A percentile compares a stretch with the other conserved stretches of the same genome.
These are phyloP conservation scores for Campoletis raptor DNA, from an alignment of 2,888 invertebrate genomes.

Conservation along the genomic window DNA sequence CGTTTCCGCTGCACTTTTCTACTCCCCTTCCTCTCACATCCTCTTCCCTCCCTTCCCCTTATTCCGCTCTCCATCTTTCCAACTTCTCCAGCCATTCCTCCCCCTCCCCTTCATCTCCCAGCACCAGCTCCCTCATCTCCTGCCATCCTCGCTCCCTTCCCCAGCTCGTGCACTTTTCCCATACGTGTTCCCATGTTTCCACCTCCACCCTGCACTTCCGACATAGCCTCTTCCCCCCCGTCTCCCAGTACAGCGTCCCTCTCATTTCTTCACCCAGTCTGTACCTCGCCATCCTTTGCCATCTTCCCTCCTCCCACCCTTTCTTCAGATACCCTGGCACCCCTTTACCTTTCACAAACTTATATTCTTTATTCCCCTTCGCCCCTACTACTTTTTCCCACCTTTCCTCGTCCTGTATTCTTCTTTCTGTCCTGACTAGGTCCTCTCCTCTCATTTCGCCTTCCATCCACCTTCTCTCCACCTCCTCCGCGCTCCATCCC, in stretches of 20 bases:
- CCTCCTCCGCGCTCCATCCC: too few relatives aligned
- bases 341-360: background rate
- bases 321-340: background rate
- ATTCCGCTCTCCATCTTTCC: background rate
- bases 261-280: constrained; percentile 15
- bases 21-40: too few relatives aligned
- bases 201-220: background rate
- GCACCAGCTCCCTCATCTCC: background rate
- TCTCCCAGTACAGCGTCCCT: constrained; percentile 9
- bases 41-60: background rate
- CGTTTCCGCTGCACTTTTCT: background rate
- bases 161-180: background rate
- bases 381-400: background rate
- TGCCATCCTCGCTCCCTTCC: too few relatives aligned
- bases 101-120: background rate
- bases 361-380: background rate
- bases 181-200: background rate
- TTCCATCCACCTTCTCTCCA: background rate
- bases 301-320: background rate
- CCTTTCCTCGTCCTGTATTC: background rate
- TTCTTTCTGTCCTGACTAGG: background rate
- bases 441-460: background rate
- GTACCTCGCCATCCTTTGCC: background rate
- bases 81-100: background rate
- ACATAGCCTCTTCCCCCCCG: background rate